Conservation (phyloP, 2,797 vertebrate genomes). For the Pseudomugil gertrudae region DNA sequence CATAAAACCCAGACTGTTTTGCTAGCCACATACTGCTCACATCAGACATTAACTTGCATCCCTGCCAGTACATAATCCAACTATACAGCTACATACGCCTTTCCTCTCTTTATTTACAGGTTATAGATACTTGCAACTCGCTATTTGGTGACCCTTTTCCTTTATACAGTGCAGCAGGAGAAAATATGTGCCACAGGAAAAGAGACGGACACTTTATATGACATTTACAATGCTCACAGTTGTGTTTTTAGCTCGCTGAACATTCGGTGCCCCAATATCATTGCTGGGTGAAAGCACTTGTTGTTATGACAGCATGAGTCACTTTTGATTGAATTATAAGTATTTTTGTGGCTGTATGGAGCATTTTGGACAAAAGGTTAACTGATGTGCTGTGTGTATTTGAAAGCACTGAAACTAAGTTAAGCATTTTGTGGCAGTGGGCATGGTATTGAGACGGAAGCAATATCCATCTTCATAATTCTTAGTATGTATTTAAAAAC, state of each 20-base stretch:
- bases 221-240: background rate
- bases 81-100: no score
- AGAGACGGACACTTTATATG: background rate
- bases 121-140: background rate
- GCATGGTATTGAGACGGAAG: background rate
- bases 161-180: background rate
- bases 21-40: no score
- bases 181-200: background rate
- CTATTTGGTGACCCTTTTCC: background rate
- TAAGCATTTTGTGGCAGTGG: background rate
- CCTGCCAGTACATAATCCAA: no score
- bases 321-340: background rate
- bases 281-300: background rate
- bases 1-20: no score
- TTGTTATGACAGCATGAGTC: background rate
- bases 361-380: background rate
- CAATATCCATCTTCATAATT: background rate
- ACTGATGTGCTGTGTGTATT: background rate
- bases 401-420: background rate
- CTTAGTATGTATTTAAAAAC: background rate
- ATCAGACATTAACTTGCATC: no score
- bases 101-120: no score
- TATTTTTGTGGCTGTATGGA: background rate
- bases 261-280: background rate
- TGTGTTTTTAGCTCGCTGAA: background rate